Conservation (phyloP, 1,140 invertebrate species). For the Idris sp. region DNA sequence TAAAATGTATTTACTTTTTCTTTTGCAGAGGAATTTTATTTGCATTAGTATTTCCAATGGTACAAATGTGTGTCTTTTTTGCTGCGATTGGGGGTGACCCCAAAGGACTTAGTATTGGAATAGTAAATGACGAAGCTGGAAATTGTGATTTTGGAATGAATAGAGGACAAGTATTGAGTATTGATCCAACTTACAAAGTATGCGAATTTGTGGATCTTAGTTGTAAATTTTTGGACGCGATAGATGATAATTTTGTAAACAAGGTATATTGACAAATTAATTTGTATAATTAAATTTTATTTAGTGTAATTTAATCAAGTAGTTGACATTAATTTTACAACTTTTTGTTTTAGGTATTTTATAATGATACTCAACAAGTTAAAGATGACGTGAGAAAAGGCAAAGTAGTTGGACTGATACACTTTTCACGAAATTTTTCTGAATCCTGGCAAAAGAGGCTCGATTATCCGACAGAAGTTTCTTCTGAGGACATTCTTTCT, state of each 20-base stretch:
- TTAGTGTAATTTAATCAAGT: slow-evolving; percentile 8
- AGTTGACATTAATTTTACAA: slow-evolving; percentile 1
- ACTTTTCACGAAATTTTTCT: slow-evolving; percentile 88
- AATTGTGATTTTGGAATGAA: slow-evolving; percentile 71
- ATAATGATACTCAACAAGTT: slow-evolving; percentile 80
- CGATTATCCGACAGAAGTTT: slow-evolving; percentile 69
- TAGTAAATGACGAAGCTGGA: slow-evolving; percentile 86
- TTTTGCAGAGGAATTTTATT: slow-evolving; percentile 85
- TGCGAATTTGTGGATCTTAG: slow-evolving; percentile 80
- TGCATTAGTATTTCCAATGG: slow-evolving; percentile 87
- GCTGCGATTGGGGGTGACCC: slow-evolving; percentile 88
- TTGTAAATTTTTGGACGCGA: slow-evolving; percentile 79
- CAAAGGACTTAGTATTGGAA: slow-evolving; percentile 83
- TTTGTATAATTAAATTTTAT: too few relatives aligned
- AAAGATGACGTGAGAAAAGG: slow-evolving; percentile 81
- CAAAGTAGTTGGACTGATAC: slow-evolving; percentile 83
- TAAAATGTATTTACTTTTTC: slow-evolving; percentile 16
- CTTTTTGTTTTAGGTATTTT: slow-evolving; percentile 80
- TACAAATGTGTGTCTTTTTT: slow-evolving; percentile 90
- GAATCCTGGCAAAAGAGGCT: slow-evolving; percentile 80
- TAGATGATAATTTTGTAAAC: slow-evolving; percentile 75
- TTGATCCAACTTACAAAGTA: slow-evolving; percentile 58
- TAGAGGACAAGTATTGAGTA: slow-evolving; percentile 64
- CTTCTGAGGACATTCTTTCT: slow-evolving; percentile 77
- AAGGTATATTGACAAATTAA: slow-evolving; percentile 67